phyloP scores from a whole-genome alignment of 2,113 vertebrate species.

The Gopherus flavomarginatus region DNA sequence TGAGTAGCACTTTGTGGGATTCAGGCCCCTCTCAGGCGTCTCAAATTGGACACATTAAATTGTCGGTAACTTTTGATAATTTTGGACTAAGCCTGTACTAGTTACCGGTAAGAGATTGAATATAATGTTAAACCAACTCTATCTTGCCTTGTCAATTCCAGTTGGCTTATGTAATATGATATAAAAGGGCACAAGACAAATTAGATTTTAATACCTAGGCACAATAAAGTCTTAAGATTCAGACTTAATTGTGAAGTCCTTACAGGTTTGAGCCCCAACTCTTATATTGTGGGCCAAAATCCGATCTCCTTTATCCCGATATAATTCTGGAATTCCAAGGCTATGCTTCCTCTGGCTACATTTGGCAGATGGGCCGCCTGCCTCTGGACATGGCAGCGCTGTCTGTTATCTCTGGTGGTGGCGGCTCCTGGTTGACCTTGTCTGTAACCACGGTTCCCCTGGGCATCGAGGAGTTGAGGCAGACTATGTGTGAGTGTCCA shows the following conservation, averaged over 20 bases:
- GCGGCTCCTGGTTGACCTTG: too few species aligned
- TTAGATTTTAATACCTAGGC: not conserved
- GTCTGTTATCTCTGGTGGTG: too few species aligned
- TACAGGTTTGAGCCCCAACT: not conserved
- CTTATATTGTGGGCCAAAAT: not conserved
- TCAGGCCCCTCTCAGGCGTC: not conserved
- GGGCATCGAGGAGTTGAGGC: too few species aligned
- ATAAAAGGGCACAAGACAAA: not conserved
- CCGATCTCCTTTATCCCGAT: not conserved
- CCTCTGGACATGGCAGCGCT: too few species aligned
- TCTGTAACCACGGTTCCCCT: too few species aligned
- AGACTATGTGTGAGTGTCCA: too few species aligned
- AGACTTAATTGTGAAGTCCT: not conserved
- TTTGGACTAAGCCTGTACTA: not conserved
- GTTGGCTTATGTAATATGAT: not conserved
- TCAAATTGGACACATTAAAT: not conserved
- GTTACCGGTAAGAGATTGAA: not conserved
- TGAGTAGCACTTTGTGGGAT: not conserved
- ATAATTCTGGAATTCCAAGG: rapidly evolving
- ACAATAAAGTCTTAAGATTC: not conserved
- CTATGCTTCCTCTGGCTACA: too few species aligned
- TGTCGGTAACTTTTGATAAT: not conserved
- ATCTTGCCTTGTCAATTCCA: not conserved
- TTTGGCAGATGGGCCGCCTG: too few species aligned
- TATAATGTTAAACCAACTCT: not conserved